phyloP scores from a whole-genome alignment of 2,113 vertebrate genomes.

The Amazona vittata region DNA sequence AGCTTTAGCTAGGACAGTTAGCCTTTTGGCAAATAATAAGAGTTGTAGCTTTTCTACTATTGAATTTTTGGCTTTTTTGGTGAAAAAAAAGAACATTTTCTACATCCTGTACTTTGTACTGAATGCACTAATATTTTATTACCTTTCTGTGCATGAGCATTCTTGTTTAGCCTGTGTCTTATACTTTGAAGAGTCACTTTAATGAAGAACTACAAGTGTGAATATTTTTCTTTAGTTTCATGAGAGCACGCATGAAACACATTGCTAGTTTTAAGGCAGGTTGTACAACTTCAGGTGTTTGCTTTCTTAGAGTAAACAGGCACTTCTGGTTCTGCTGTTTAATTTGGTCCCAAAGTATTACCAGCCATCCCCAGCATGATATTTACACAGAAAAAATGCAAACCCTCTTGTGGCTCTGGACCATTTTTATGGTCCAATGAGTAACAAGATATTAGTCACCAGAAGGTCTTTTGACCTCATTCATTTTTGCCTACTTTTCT shows the following conservation, averaged over 20 bases:
- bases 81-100: background rate
- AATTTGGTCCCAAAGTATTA: constrained; percentile 2
- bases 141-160: background rate
- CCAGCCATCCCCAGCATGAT: background rate
- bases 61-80: background rate
- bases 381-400: constrained; percentile 35
- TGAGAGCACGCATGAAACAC: background rate
- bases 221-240: constrained; percentile 13
- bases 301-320: constrained; percentile 14
- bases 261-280: background rate
- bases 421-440: constrained; percentile 18
- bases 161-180: background rate
- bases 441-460: constrained; percentile 25
- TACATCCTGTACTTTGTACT: background rate
- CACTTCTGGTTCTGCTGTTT: constrained; percentile 31
- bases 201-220: background rate
- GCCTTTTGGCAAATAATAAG: background rate
- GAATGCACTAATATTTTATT: background rate
- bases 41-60: background rate
- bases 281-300: constrained; percentile 9
- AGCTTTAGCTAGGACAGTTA: background rate
- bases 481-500: background rate
- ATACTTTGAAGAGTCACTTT: background rate
- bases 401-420: background rate
- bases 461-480: background rate